phyloP scores from a whole-genome alignment of 2,113 vertebrate species.

The Verasper variegatus region DNA sequence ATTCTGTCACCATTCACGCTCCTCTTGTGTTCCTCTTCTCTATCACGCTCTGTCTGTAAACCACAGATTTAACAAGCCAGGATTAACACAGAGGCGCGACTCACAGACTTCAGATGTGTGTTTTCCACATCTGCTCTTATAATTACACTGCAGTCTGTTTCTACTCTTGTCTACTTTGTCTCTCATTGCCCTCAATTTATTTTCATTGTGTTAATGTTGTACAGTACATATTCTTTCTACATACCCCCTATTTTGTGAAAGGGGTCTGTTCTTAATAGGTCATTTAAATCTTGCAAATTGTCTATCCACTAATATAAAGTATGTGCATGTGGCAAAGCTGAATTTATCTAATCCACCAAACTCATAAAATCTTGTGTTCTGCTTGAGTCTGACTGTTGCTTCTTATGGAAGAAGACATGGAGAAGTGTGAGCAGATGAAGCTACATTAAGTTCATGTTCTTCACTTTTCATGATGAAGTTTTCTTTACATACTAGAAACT shows the following conservation, averaged over 20 bases:
- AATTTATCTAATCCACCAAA: background rate
- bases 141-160: slow-evolving; percentile 29
- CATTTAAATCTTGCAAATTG: too few species aligned
- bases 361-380: background rate
- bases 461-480: too few species aligned
- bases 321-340: background rate
- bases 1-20: slow-evolving; percentile 15
- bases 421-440: too few species aligned
- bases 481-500: too few species aligned
- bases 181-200: slow-evolving; percentile 12
- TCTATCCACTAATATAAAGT: background rate
- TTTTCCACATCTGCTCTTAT: slow-evolving; percentile 50
- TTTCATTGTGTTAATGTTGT: background rate
- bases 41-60: slow-evolving; percentile 25
- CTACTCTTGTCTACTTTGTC: slow-evolving; percentile 13
- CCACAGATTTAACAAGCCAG: slow-evolving; percentile 53
- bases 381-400: background rate
- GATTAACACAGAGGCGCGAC: slow-evolving; percentile 26
- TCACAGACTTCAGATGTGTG: slow-evolving; percentile 44
- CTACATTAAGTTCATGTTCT: too few species aligned
- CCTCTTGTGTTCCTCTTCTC: slow-evolving; percentile 14
- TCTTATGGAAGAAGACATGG: background rate
- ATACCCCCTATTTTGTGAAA: background rate
- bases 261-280: background rate
- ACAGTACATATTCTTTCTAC: background rate